Evolutionary conservation across 2,113 vertebrate genomes (phyloP).

Genomic region (Todiramphus saurophagus): DNA sequence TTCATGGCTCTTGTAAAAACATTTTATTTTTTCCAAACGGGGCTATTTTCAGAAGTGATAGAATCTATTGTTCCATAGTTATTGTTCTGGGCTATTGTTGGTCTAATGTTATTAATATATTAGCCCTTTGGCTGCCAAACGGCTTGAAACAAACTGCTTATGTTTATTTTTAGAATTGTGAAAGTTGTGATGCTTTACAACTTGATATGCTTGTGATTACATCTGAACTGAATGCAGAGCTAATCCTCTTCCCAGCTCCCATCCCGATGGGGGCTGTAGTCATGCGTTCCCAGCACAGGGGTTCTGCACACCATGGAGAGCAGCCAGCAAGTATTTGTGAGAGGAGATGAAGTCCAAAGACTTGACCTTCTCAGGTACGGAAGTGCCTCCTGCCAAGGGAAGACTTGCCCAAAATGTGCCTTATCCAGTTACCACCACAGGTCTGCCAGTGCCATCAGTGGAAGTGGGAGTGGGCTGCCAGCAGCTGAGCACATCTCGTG

Average conservation of each 20-base stretch:
- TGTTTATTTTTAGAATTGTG: conserved; percentile 59
- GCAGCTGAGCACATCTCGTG: background rate
- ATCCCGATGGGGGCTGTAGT: background rate
- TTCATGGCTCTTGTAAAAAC: background rate
- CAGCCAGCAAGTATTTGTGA: conserved; percentile 4
- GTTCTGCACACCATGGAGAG: background rate
- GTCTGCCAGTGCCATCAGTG: background rate
- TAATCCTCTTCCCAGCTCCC: conserved; percentile 40
- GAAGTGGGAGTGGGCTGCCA: background rate
- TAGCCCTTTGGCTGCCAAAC: conserved; percentile 42
- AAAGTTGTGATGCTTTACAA: conserved; percentile 54
- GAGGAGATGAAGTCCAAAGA: background rate
- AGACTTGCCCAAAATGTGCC: background rate
- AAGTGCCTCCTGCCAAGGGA: background rate
- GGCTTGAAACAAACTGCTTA: conserved; percentile 13
- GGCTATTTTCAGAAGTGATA: conserved; percentile 46
- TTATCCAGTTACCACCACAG: background rate
- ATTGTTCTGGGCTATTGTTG: conserved; percentile 35
- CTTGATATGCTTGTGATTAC: conserved; percentile 43
- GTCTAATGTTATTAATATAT: conserved; percentile 33
- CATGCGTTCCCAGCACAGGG: background rate
- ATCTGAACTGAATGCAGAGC: conserved; percentile 53
- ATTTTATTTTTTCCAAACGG: background rate
- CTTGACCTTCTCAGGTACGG: conserved; percentile 2
- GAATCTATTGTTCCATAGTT: conserved; percentile 43